A percentile compares a stretch with the other conserved stretches of the same genome.
Conservation (phyloP, 2,113 vertebrate species). For the Motacilla tschutschensis region DNA sequence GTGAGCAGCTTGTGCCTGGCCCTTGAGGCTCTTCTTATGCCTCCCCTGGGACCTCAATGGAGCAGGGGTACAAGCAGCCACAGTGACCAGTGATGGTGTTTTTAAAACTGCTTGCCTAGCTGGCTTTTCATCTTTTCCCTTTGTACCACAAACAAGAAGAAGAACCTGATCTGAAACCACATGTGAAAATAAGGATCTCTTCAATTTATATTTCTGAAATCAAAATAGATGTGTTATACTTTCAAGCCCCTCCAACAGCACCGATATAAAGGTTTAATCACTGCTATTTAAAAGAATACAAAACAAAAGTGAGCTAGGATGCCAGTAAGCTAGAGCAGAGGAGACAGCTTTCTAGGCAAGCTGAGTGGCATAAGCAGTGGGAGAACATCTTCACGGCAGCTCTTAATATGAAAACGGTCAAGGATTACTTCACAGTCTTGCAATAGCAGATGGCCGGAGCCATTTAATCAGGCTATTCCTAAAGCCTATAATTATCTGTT, state of each 20-base stretch:
- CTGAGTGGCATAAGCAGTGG: neutral
- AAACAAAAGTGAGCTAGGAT: neutral
- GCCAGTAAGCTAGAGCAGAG: neutral
- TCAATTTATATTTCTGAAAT: neutral
- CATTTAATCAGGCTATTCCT: neutral
- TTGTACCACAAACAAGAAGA: neutral
- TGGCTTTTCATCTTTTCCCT: neutral
- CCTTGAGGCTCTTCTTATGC: neutral
- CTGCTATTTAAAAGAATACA: neutral
- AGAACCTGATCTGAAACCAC: neutral
- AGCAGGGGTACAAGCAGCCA: neutral
- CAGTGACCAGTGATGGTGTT: neutral
- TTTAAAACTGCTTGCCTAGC: neutral
- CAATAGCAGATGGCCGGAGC: neutral
- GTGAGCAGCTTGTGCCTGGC: neutral
- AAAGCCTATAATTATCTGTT: slow-evolving; percentile 8
- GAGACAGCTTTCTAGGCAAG: slow-evolving; percentile 5
- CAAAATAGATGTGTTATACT: neutral
- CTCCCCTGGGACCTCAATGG: neutral
- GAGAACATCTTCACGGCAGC: neutral
- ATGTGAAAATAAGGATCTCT: neutral
- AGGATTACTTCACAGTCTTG: neutral
- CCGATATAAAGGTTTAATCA: neutral
- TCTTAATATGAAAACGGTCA: slow-evolving; percentile 15
- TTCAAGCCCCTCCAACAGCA: neutral